These are phyloP conservation scores for Nesogale talazaci DNA, from an alignment of 2,113 vertebrate genomes.

Conservation along the genomic window DNA sequence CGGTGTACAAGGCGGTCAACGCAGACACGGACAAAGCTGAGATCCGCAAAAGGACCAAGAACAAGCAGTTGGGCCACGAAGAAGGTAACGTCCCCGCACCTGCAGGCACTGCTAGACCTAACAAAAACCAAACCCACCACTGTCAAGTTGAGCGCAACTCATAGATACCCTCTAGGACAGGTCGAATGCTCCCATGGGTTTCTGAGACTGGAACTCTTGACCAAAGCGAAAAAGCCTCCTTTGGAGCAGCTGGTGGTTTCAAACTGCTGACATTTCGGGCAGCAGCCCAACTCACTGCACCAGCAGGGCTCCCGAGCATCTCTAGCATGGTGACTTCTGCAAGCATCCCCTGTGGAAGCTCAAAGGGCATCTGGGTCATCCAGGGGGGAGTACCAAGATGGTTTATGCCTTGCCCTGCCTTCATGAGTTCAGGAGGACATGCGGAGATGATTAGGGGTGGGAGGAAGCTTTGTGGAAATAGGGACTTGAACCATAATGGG, in stretches of 20 bases:
- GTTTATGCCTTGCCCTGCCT: not conserved
- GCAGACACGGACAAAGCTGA: slow-evolving; percentile 97
- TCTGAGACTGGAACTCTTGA: too few species aligned
- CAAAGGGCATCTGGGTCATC: not conserved
- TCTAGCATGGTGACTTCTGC: too few species aligned
- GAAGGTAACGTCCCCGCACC: slow-evolving; percentile 89
- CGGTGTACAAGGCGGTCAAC: slow-evolving; percentile 97
- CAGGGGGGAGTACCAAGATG: rapidly evolving
- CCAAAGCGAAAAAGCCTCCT: too few species aligned
- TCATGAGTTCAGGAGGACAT: rapidly evolving
- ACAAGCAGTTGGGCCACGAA: slow-evolving; percentile 97
- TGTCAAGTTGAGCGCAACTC: too few species aligned
- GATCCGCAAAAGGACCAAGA: slow-evolving; percentile 96
- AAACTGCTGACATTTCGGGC: too few species aligned
- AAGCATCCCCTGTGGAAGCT: not conserved
- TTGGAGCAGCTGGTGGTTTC: too few species aligned
- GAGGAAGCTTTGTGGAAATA: too few species aligned
- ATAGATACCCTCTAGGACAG: too few species aligned
- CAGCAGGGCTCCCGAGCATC: too few species aligned
- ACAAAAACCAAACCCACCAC: not conserved
- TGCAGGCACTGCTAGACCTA: not conserved
- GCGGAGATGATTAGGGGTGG: not conserved
- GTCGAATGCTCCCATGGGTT: too few species aligned
- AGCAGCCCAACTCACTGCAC: too few species aligned
- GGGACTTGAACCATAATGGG: too few species aligned